These are phyloP conservation scores for Strigops habroptila DNA, from an alignment of 2,113 vertebrate species.

Conservation along the genomic window DNA sequence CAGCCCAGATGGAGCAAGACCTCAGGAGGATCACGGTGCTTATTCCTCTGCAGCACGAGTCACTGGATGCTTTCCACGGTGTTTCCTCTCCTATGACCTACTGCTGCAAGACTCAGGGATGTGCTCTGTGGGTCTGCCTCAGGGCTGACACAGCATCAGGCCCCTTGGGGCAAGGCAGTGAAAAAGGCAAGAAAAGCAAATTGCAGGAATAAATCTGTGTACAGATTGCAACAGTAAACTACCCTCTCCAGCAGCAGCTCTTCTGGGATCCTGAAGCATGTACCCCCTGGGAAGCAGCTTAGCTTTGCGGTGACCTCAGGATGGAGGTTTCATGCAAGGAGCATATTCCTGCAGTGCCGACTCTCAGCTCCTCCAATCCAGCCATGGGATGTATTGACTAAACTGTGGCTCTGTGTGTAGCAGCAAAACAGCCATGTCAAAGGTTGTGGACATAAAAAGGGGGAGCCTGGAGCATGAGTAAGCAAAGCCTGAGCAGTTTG, in stretches of 20 bases:
- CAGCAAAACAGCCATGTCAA: background rate
- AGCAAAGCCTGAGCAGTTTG: background rate
- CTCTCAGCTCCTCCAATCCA: background rate
- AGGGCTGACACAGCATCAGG: background rate
- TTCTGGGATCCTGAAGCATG: background rate
- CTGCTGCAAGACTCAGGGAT: background rate
- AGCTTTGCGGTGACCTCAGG: background rate
- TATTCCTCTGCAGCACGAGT: background rate
- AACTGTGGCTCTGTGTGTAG: background rate
- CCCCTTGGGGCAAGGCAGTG: background rate
- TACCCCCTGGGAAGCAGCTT: background rate
- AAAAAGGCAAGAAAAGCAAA: background rate
- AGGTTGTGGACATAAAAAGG: background rate
- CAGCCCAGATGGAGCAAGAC: background rate
- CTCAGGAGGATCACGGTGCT: background rate
- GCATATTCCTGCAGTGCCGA: background rate
- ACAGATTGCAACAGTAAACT: background rate
- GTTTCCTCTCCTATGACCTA: background rate
- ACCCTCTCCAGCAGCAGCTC: background rate
- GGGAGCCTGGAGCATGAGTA: background rate
- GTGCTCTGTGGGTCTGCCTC: background rate
- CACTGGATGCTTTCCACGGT: background rate
- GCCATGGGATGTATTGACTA: background rate
- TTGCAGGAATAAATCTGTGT: background rate
- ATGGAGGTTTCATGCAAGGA: background rate